Percentiles rank a stretch among this genome's conserved stretches.
These are phyloP conservation scores for Trichopria drosophilae DNA, from an alignment of 2,888 invertebrate genomes.

Conservation along the genomic window DNA sequence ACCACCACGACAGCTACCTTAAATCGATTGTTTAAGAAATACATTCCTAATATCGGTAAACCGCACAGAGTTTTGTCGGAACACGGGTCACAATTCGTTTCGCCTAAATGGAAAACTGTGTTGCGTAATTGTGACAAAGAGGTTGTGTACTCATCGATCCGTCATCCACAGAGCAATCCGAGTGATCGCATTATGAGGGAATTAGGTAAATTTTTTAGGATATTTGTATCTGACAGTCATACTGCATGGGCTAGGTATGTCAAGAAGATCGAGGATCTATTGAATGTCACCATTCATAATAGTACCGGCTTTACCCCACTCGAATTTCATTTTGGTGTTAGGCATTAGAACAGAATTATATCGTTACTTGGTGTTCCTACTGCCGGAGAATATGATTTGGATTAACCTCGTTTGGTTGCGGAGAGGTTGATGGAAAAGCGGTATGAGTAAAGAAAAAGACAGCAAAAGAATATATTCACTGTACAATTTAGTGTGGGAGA, in stretches of 20 bases:
- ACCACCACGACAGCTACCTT: background rate
- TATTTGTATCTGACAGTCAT: background rate
- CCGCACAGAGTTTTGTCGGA: constrained; percentile 4
- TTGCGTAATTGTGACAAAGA: too few relatives aligned
- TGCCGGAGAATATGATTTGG: background rate
- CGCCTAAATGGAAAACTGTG: background rate
- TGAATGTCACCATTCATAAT: background rate
- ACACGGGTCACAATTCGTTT: constrained; percentile 12
- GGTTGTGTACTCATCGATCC: too few relatives aligned
- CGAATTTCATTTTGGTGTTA: background rate
- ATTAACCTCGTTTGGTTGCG: background rate
- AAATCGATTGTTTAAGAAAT: background rate
- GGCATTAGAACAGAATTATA: background rate
- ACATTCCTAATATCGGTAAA: constrained; percentile 2
- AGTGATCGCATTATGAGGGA: too few relatives aligned
- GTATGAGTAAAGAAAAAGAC: background rate
- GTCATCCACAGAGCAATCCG: too few relatives aligned
- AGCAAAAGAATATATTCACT: background rate
- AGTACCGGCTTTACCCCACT: background rate
- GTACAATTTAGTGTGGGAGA: background rate
- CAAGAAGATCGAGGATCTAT: background rate
- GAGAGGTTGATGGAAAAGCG: background rate
- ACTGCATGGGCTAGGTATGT: background rate
- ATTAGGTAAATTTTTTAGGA: too few relatives aligned
- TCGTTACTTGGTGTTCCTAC: background rate